Conservation (phyloP, 2,888 invertebrate species). For the Leptinotarsa tumamoca region DNA sequence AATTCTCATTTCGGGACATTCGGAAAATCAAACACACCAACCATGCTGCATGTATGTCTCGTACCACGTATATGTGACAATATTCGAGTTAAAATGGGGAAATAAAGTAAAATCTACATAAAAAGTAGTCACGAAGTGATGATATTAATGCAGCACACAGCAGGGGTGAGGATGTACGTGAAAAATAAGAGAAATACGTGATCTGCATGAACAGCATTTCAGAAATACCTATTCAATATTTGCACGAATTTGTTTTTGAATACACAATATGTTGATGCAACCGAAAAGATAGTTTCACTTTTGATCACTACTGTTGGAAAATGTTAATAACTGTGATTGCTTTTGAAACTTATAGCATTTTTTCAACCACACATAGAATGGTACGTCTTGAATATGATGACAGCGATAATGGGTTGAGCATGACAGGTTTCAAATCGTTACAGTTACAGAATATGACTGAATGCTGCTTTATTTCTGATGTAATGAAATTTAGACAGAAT, state of each 20-base stretch:
- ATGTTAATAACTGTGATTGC: too few relatives aligned
- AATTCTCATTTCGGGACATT: background rate
- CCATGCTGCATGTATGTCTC: constrained; percentile 8
- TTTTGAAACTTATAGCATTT: too few relatives aligned
- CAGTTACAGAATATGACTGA: too few relatives aligned
- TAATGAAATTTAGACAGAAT: too few relatives aligned
- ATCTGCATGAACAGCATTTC: constrained; percentile 46
- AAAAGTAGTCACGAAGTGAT: constrained; percentile 53
- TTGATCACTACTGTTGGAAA: too few relatives aligned
- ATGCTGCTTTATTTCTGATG: too few relatives aligned
- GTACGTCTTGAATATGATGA: too few relatives aligned
- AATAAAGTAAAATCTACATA: constrained; percentile 54
- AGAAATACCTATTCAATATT: constrained; percentile 31
- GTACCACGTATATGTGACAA: constrained; percentile 33
- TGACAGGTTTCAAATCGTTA: too few relatives aligned
- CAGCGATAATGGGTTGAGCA: too few relatives aligned
- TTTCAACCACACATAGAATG: too few relatives aligned
- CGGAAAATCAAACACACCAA: background rate
- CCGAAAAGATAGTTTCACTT: too few relatives aligned
- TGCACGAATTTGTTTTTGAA: background rate
- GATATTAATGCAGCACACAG: constrained; percentile 52
- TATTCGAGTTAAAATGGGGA: constrained; percentile 48
- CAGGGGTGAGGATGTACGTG: constrained; percentile 54
- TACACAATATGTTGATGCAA: background rate
- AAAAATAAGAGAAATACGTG: constrained; percentile 55